Evolutionary conservation across 2,888 invertebrate genomes (phyloP).

Genomic region (Axea sp.): DNA sequence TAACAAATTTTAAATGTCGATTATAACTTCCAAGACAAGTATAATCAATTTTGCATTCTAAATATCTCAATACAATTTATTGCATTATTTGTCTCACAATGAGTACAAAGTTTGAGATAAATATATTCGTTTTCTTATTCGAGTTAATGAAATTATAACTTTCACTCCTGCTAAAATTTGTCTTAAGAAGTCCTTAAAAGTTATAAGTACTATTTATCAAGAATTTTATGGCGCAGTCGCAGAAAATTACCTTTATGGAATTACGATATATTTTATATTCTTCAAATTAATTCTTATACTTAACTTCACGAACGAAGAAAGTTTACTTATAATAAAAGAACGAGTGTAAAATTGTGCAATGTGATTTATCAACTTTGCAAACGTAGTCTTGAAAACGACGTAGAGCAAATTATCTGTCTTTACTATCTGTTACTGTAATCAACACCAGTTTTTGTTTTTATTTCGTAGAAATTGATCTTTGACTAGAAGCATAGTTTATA

Average conservation of each 20-base stretch:
- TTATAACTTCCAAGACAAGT: no score
- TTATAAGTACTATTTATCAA: conserved; percentile 52
- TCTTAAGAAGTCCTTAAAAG: conserved; percentile 43
- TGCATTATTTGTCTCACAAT: conserved; percentile 25
- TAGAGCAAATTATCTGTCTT: conserved; percentile 14
- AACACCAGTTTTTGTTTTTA: conserved; percentile 4
- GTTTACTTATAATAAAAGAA: conserved; percentile 20
- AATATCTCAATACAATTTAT: conserved; percentile 25
- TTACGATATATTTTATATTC: conserved; percentile 25
- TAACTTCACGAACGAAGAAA: conserved; percentile 6
- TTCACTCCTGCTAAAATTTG: conserved; percentile 25
- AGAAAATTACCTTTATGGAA: conserved; percentile 14
- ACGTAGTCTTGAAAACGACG: conserved; percentile 12
- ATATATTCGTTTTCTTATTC: conserved; percentile 28
- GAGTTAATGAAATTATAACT: conserved; percentile 51
- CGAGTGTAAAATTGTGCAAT: conserved; percentile 19
- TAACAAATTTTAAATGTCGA: no score
- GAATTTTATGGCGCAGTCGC: conserved; percentile 19
- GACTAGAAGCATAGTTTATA: neutral
- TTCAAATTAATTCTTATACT: conserved; percentile 25
- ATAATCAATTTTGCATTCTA: conserved; percentile 21
- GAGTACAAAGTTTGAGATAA: conserved; percentile 31
- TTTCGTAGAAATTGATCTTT: no score
- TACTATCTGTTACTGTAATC: conserved; percentile 17
- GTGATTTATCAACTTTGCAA: conserved; percentile 25